Conservation (phyloP, 1,140 invertebrate species). For the Coptotermes formosanus region DNA sequence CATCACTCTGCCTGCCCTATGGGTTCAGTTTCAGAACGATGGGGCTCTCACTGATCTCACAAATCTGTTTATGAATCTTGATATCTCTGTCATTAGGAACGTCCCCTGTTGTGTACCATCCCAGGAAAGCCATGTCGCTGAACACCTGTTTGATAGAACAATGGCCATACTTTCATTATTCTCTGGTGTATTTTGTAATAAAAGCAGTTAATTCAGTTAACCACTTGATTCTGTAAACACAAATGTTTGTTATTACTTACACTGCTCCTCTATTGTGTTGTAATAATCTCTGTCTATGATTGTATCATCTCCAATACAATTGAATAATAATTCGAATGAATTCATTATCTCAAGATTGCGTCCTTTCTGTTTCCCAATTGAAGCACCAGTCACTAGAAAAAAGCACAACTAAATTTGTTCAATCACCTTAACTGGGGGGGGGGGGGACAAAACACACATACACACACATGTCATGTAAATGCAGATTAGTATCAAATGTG, state of each 20-base stretch:
- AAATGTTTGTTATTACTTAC: slow-evolving; percentile 55
- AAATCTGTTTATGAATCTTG: slow-evolving; percentile 91
- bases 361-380: slow-evolving; percentile 97
- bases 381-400: slow-evolving; percentile 83
- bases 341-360: slow-evolving; percentile 98
- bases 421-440: no score
- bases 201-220: neutral
- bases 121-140: slow-evolving; percentile 96
- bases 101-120: slow-evolving; percentile 98
- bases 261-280: slow-evolving; percentile 93
- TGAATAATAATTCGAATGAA: slow-evolving; percentile 91
- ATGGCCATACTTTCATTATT: slow-evolving; percentile 18
- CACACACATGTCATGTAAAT: no score
- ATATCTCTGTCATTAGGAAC: slow-evolving; percentile 80
- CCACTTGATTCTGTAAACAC: neutral
- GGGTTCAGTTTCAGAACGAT: slow-evolving; percentile 93
- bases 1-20: slow-evolving; percentile 79
- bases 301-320: slow-evolving; percentile 71
- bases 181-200: neutral
- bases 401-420: slow-evolving; percentile 28
- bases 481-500: no score
- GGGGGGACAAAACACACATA: no score
- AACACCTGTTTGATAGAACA: slow-evolving; percentile 85
- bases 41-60: slow-evolving; percentile 94
- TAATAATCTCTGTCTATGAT: slow-evolving; percentile 96